Evolutionary conservation across 2,113 vertebrate genomes (phyloP).

Genomic region (Notarius quadriscutis): DNA sequence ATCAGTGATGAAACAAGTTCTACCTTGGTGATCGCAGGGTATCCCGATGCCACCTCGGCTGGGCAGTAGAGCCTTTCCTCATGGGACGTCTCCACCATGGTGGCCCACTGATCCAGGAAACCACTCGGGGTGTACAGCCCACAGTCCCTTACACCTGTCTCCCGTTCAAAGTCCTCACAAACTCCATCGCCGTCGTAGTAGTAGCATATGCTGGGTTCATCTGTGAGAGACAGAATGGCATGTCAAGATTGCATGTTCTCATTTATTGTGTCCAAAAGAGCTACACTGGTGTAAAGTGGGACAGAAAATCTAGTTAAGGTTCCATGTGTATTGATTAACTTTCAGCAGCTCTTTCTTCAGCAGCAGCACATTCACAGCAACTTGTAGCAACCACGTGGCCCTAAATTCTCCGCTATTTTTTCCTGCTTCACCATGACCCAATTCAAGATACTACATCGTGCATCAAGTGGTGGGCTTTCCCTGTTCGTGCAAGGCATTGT

Average conservation of each 20-base stretch:
- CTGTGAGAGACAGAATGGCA: slow-evolving; percentile 64
- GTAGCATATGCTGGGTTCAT: slow-evolving; percentile 94
- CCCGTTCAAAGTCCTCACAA: slow-evolving; percentile 95
- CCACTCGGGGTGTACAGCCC: slow-evolving; percentile 93
- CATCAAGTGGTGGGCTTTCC: too few species aligned
- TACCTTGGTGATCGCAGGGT: slow-evolving; percentile 94
- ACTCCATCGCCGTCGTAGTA: slow-evolving; percentile 95
- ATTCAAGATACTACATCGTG: too few species aligned
- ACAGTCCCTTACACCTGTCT: slow-evolving; percentile 93
- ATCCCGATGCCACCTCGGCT: slow-evolving; percentile 88
- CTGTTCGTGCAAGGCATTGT: too few species aligned
- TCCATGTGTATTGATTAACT: not conserved
- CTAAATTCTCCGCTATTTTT: too few species aligned
- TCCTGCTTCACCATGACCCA: too few species aligned
- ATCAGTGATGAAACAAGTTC: not conserved
- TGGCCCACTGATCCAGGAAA: slow-evolving; percentile 95
- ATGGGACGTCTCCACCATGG: slow-evolving; percentile 86
- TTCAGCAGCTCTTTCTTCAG: not conserved
- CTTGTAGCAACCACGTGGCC: too few species aligned
- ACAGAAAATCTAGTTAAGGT: not conserved
- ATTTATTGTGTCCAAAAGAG: not conserved
- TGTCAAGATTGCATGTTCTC: not conserved
- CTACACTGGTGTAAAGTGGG: not conserved
- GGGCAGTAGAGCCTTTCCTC: slow-evolving; percentile 89
- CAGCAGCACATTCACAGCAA: too few species aligned